These are phyloP conservation scores for Pseudomyrmex concolor DNA, from an alignment of 1,140 invertebrate species.

Conservation along the genomic window DNA sequence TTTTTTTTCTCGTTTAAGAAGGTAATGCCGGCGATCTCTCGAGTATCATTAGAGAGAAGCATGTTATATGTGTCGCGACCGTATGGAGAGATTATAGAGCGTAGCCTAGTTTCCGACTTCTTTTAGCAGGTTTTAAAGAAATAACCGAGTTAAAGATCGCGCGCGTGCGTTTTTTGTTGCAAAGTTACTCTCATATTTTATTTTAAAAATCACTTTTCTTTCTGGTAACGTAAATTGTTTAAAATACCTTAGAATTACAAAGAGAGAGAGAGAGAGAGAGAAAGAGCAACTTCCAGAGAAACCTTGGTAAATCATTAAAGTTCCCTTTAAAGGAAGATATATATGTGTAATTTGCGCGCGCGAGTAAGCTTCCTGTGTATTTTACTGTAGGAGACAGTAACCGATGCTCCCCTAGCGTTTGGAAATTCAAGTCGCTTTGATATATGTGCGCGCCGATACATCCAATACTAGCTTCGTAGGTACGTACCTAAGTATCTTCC, in stretches of 20 bases:
- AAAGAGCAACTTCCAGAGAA: neutral
- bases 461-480: conserved; percentile 9
- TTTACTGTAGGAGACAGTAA: conserved; percentile 42
- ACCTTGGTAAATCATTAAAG: conserved; percentile 28
- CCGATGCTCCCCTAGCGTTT: neutral
- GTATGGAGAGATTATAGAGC: neutral
- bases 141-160: neutral
- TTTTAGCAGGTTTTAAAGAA: conserved; percentile 24
- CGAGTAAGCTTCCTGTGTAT: conserved; percentile 20
- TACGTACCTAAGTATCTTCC: neutral
- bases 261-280: no score
- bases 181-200: conserved; percentile 3
- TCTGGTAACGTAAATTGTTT: no score
- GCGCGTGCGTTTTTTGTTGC: neutral
- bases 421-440: conserved; percentile 37
- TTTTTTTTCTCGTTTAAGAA: neutral
- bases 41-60: conserved; percentile 7
- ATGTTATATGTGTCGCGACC: conserved; percentile 27
- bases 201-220: neutral
- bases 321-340: neutral
- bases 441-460: conserved; percentile 37
- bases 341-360: neutral
- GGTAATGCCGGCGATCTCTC: conserved; percentile 2
- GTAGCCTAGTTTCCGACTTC: conserved; percentile 31
- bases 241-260: no score